Conservation (phyloP, 2,113 vertebrate genomes). For the Poeciliopsis retropinna region DNA sequence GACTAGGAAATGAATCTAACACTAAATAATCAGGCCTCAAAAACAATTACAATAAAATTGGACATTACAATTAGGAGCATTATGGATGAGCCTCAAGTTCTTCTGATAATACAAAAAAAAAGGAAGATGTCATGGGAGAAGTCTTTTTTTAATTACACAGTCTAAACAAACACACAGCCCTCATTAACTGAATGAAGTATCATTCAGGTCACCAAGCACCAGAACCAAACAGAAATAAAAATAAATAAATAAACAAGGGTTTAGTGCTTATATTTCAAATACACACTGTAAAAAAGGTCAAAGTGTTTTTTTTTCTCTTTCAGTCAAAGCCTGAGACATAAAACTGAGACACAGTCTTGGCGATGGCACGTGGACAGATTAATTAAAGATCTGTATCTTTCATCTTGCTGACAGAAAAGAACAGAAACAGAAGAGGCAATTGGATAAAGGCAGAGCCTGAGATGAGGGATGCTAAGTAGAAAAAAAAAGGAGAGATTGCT, state of each 20-base stretch:
- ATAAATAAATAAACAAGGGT: conserved; percentile 25
- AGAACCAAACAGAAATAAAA: conserved; percentile 25
- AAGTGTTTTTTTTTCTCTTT: conserved; percentile 24
- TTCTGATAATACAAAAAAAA: neutral
- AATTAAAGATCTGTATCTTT: conserved; percentile 78
- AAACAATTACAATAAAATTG: no score
- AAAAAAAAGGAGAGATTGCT: conserved; percentile 33
- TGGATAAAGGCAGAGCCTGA: conserved; percentile 29
- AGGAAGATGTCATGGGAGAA: no score
- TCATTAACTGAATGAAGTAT: neutral
- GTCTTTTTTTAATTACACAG: no score
- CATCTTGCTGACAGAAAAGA: conserved; percentile 48
- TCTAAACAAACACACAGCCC: no score
- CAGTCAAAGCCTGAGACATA: conserved; percentile 36
- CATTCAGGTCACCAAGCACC: conserved; percentile 20
- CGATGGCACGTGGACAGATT: conserved; percentile 71
- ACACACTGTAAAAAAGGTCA: conserved; percentile 59
- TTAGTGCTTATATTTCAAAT: conserved; percentile 38
- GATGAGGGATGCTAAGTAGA: conserved; percentile 36
- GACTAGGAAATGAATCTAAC: no score
- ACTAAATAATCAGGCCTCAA: no score
- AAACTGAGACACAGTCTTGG: conserved; percentile 47
- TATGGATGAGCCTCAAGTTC: neutral
- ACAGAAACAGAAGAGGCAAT: conserved; percentile 38
- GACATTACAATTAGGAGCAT: neutral